Base-by-base conservation (phyloP, 2,113 vertebrate genomes). In the Apteryx mantelli region DNA sequence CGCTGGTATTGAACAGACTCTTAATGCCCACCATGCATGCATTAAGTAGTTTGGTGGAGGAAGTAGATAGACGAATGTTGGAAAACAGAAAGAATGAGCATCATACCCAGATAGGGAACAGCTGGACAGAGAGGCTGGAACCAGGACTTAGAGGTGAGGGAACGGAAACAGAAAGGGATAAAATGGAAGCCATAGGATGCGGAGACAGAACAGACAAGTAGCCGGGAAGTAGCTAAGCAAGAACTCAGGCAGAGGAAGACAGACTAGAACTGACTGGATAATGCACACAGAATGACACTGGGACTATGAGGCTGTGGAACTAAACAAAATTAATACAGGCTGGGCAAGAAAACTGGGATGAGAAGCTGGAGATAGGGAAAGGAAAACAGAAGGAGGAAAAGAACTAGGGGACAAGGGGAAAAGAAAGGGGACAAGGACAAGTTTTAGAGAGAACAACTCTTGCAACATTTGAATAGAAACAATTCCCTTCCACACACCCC, bases 251-350 rank as follows among this genome's bases (percentile, higher is more conserved):
- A 71, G 50, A 20, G n/a, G 17, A 87, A 84, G 58, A 36, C 0
- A 52, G 20, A 46, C 1, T 1, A 82, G 24, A 15, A 61, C 0
- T 61, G 32, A 9, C n/a, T 73, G 66, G 66, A 53, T 55, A 82
- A 82, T 2, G 10, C 19, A 38, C 0, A 0, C 14, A 73, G 36
- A 76, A 69, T 34, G n/a, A 46, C 48, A 81, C 7, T 8, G 34
- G 21, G 11, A 55, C 50, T 53, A 78, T 26, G 24, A 93, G 73
- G 25, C n/a, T 4, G 2, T 20, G 20, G 8, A 95, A n/a, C 32
- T 6, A 82, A 26, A 87, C 91, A 58, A 88, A 34, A 48, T 55
- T 55, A 55, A 53, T 46, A 30, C 46, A 70, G 44, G 30, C 30
- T 70, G 30, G 22, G 5, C 36, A 90, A 86, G 34, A 63, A 58